Conservation (phyloP, 2,113 vertebrate species). For the Rhadina sibilatrix region DNA sequence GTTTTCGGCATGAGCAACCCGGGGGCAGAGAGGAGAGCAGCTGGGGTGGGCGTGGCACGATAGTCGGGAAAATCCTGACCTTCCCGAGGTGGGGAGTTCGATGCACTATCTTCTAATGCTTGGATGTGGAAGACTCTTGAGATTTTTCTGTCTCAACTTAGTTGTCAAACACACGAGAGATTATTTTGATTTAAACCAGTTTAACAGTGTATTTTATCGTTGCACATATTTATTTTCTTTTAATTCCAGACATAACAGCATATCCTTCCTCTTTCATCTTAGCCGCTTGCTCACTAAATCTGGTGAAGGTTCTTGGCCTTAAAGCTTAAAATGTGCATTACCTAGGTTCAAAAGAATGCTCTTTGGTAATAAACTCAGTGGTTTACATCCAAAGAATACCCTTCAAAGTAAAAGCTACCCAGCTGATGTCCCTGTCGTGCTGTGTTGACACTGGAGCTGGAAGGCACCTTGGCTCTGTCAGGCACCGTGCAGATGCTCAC, state of each 20-base stretch:
- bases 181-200: background rate
- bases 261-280: background rate
- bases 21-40: background rate
- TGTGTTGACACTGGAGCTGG: background rate
- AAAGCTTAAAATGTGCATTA: slow-evolving; percentile 1
- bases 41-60: rapidly evolving
- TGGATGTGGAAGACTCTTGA: background rate
- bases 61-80: background rate
- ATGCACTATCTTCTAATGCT: background rate
- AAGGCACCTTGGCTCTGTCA: background rate
- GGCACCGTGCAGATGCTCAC: background rate
- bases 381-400: background rate
- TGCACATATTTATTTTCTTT: slow-evolving; percentile 6
- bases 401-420: background rate
- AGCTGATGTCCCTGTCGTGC: background rate
- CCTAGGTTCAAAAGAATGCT: background rate
- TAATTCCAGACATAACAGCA: background rate
- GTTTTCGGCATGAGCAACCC: rapidly evolving
- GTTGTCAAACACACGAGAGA: background rate
- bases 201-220: background rate
- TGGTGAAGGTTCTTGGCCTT: background rate
- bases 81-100: background rate
- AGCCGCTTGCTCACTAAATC: background rate
- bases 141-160: background rate
- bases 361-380: background rate